Evolutionary conservation across 2,888 invertebrate species (phyloP).

Genomic region (Exocentrus adspersus): DNA sequence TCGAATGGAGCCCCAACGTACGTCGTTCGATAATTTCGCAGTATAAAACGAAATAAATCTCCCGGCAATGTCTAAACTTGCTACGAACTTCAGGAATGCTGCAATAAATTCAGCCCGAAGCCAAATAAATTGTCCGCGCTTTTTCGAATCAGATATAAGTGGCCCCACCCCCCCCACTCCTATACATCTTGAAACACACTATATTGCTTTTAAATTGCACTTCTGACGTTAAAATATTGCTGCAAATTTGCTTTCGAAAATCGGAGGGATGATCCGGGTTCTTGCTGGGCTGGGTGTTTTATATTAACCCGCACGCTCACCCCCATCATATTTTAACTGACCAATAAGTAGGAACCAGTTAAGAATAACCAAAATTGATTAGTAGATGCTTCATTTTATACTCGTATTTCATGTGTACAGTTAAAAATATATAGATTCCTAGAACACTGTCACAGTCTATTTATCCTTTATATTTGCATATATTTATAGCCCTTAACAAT

Average conservation of each 20-base stretch:
- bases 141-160: slow-evolving; percentile 50
- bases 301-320: neutral
- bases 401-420: no score
- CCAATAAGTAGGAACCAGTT: neutral
- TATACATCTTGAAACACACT: slow-evolving; percentile 33
- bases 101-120: slow-evolving; percentile 61
- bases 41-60: slow-evolving; percentile 39
- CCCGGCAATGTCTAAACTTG: slow-evolving; percentile 50
- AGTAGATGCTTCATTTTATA: neutral
- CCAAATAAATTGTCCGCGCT: slow-evolving; percentile 62
- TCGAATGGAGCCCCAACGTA: slow-evolving; percentile 40
- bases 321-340: neutral
- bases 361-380: neutral
- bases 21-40: slow-evolving; percentile 34
- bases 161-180: slow-evolving; percentile 53
- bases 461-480: neutral
- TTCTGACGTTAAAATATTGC: slow-evolving; percentile 41
- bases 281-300: neutral
- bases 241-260: slow-evolving; percentile 11
- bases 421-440: no score
- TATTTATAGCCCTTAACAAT: neutral
- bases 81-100: slow-evolving; percentile 52
- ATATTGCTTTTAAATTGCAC: slow-evolving; percentile 46
- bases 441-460: no score
- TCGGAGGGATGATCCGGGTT: neutral